These are phyloP conservation scores for Heliconius melpomene DNA, from an alignment of 1,140 invertebrate genomes.

Conservation along the genomic window DNA sequence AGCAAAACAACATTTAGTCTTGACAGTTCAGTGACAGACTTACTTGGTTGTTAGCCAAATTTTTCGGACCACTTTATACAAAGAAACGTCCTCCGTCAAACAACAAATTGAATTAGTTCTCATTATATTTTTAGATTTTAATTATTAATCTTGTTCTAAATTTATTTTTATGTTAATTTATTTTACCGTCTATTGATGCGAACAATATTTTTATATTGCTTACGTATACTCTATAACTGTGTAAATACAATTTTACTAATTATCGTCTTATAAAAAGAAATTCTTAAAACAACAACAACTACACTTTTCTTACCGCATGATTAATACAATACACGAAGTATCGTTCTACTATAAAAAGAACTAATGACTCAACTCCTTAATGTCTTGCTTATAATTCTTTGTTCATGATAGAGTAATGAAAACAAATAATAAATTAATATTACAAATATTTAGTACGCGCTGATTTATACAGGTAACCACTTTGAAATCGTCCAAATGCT, in stretches of 20 bases:
- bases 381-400: not conserved
- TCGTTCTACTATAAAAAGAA: not conserved
- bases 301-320: not conserved
- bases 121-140: conserved; percentile 7
- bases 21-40: conserved; percentile 28
- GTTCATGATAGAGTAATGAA: not conserved
- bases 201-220: too few relatives aligned
- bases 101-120: conserved; percentile 17
- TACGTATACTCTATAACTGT: too few relatives aligned
- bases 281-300: not conserved
- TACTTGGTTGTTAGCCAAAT: conserved; percentile 34
- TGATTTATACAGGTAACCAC: conserved; percentile 85
- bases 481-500: conserved; percentile 93
- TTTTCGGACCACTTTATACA: not conserved
- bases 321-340: not conserved
- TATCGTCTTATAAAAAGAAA: not conserved
- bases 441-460: not conserved
- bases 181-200: too few relatives aligned
- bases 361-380: not conserved
- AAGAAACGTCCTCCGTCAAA: not conserved
- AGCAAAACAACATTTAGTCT: conserved; percentile 27
- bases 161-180: too few relatives aligned
- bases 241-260: not conserved
- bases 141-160: not conserved
- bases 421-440: too few relatives aligned